phyloP scores from a whole-genome alignment of 2,113 vertebrate genomes.

The Sus scrofa region DNA sequence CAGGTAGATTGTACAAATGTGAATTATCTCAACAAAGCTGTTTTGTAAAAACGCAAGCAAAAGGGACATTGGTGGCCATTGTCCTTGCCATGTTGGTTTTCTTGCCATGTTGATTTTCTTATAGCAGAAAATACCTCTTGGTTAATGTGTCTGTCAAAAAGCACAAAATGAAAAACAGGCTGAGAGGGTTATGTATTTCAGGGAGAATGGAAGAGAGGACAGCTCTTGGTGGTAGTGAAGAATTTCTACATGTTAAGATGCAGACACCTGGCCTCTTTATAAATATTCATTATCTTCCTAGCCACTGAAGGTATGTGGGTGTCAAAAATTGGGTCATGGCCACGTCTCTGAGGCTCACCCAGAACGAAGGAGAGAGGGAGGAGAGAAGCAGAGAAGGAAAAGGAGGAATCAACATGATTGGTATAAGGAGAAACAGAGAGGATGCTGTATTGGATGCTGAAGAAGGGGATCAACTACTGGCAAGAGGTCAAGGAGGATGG shows the following conservation, averaged over 20 bases:
- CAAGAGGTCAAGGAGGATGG: constrained; percentile 21
- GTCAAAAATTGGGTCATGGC: not conserved
- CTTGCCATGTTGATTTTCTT: not conserved
- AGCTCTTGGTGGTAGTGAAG: constrained; percentile 23
- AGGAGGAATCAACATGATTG: not conserved
- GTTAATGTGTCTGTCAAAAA: not conserved
- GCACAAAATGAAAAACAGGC: not conserved
- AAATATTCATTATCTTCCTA: constrained; percentile 16
- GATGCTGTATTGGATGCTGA: not conserved
- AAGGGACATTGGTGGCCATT: not conserved
- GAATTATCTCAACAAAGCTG: constrained; percentile 16
- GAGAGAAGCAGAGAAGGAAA: not conserved
- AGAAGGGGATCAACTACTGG: not conserved
- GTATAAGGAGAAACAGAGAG: constrained; percentile 15
- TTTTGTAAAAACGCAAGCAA: constrained; percentile 27
- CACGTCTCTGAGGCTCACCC: not conserved
- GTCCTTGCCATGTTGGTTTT: not conserved
- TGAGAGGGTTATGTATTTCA: not conserved
- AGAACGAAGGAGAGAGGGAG: not conserved
- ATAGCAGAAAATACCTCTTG: constrained; percentile 10
- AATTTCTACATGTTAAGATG: not conserved
- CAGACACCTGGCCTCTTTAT: constrained; percentile 15
- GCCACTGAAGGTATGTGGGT: not conserved
- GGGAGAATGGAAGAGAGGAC: not conserved
- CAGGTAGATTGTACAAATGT: not conserved